phyloP scores from a whole-genome alignment of 2,113 vertebrate species.

The Crotalus helleri region DNA sequence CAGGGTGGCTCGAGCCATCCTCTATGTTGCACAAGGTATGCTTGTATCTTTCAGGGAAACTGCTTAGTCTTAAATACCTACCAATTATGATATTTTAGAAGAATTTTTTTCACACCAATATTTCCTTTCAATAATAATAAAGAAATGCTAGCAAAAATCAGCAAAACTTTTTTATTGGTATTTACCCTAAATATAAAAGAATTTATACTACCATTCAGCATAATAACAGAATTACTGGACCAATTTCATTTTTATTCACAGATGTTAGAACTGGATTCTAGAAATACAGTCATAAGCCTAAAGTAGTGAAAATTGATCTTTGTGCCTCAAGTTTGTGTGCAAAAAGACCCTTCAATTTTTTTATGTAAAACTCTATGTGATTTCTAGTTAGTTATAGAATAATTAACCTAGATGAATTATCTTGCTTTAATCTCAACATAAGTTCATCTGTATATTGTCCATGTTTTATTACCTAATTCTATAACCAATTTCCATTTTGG shows the following conservation, averaged over 20 bases:
- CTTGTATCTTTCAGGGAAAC: neutral
- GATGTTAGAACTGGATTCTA: neutral
- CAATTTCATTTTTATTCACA: neutral
- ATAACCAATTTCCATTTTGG: neutral
- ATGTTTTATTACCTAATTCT: neutral
- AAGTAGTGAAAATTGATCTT: neutral
- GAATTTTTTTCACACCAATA: neutral
- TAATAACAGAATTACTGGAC: neutral
- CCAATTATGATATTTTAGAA: neutral
- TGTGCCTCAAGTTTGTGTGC: neutral
- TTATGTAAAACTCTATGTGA: no score
- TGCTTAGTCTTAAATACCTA: neutral
- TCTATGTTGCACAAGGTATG: slow-evolving; percentile 94
- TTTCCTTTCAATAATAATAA: neutral
- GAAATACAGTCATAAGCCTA: neutral
- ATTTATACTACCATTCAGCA: neutral
- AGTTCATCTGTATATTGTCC: neutral
- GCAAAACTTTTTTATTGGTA: neutral
- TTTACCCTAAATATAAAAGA: neutral
- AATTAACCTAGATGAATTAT: neutral
- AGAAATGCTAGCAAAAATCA: neutral
- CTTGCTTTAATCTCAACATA: neutral
- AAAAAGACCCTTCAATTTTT: neutral
- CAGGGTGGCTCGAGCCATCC: slow-evolving; percentile 87
- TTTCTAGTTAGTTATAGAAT: neutral